Evolutionary conservation across 2,888 invertebrate genomes (phyloP).

Genomic region (Aphrophora alni): DNA sequence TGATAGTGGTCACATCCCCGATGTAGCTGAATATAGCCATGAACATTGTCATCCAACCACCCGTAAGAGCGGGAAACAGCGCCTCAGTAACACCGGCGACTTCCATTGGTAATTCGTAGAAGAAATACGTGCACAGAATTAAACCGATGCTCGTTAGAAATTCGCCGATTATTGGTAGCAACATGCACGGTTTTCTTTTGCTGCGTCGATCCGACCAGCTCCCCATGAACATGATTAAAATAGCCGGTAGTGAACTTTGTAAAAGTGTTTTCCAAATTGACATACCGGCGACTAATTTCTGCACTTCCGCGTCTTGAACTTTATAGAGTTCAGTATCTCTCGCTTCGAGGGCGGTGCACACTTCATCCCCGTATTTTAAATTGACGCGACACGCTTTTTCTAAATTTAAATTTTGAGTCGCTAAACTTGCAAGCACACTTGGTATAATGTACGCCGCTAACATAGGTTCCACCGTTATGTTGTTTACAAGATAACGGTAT

Average conservation of each 20-base stretch:
- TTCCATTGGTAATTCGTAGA: constrained; percentile 80
- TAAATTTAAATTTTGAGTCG: constrained; percentile 83
- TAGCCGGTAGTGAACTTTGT: constrained; percentile 82
- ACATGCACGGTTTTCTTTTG: constrained; percentile 79
- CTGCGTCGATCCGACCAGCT: constrained; percentile 68
- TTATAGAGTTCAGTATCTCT: constrained; percentile 73
- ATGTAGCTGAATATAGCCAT: constrained; percentile 92
- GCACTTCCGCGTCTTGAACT: constrained; percentile 69
- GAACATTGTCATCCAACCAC: constrained; percentile 89
- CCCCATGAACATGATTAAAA: constrained; percentile 81
- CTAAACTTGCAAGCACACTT: constrained; percentile 70
- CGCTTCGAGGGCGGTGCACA: constrained; percentile 78
- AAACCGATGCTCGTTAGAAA: constrained; percentile 79
- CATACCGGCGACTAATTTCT: constrained; percentile 78
- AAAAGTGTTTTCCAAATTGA: constrained; percentile 86
- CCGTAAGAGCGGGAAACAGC: constrained; percentile 80
- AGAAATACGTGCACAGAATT: constrained; percentile 79
- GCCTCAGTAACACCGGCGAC: constrained; percentile 78
- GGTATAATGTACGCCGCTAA: constrained; percentile 74
- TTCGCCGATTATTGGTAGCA: constrained; percentile 81
- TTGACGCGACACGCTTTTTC: constrained; percentile 89
- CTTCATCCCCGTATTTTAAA: constrained; percentile 70
- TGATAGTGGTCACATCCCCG: constrained; percentile 82
- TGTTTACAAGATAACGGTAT: constrained; percentile 63
- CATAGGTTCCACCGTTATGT: constrained; percentile 79